Evolutionary conservation across 2,113 vertebrate species (phyloP).

Genomic region (Nyctereutes procyonoides): DNA sequence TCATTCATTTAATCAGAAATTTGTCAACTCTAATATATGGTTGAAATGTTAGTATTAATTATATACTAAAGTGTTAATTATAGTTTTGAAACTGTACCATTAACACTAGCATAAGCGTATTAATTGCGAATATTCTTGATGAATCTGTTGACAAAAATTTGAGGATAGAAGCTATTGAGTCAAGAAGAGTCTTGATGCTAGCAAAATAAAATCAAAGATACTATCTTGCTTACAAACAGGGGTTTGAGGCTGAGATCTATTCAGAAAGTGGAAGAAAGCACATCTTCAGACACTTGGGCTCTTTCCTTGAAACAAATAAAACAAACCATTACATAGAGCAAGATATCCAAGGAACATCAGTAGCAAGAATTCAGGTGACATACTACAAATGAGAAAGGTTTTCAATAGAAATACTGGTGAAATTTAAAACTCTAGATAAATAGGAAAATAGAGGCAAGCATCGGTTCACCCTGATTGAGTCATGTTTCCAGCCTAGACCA

Average conservation of each 20-base stretch:
- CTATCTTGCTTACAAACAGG: background rate
- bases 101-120: conserved; percentile 62
- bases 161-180: background rate
- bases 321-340: background rate
- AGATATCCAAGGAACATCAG: background rate
- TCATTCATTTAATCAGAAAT: conserved; percentile 69
- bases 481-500: background rate
- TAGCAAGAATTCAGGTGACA: background rate
- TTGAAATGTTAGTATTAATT: conserved; percentile 76
- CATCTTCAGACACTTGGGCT: background rate
- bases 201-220: conserved; percentile 41
- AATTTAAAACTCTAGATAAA: background rate
- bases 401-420: background rate
- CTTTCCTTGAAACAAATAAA: conserved; percentile 28
- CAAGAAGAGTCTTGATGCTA: background rate
- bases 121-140: conserved; percentile 66
- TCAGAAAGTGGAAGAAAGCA: background rate
- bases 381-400: background rate
- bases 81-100: conserved; percentile 60
- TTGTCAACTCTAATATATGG: conserved; percentile 68
- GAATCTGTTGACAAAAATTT: conserved; percentile 57
- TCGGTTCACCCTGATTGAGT: background rate
- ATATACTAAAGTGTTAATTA: conserved; percentile 72
- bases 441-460: background rate
- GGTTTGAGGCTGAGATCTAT: background rate